Base-by-base conservation (phyloP, 2,888 invertebrate genomes). In the Dynastes grantii region DNA sequence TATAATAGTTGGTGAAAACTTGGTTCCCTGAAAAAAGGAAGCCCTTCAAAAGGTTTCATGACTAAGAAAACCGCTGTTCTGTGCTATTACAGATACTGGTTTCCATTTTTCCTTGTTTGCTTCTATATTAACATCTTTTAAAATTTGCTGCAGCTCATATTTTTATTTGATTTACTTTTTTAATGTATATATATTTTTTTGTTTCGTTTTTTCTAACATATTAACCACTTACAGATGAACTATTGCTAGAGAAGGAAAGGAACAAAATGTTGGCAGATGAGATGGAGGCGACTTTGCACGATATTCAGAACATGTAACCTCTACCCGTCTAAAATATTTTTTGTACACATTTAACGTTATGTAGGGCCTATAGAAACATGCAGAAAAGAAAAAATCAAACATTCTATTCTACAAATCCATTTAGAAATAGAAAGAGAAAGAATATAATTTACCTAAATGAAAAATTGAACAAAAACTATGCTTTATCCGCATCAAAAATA, bases 221-320 rank as follows among this genome's bases (percentile, higher is more conserved):
- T 71, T 79, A 79, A 88, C 87, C 53, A 65, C 89, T 91, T 94
- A 89, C 95, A 98, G 98, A 98, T 93, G 97, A 97, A 91, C 94
- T 98, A 90, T 93, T 97, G 90, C 92, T 94, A 90, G 97, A 97
- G 92, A 96, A 96, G 91, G 96, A 95, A 92, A 97, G 97, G 93
- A 97, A 96, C 93, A 97, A 96, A 93, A 92, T 96, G 90, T 95
- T 98, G 90, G 96, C 97, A 91, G 97, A 97, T 90, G 99, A 99
- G 91, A 97, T 99, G 96, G 98, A 99, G 92, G 95, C 97, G 89
- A 97, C 98, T 89, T 95, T 98, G 92, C 97, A 97, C 93, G 98
- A 98, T 92, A 97, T 98, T 92, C 98, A 98, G 93, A 97, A 97
- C 92, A 98, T 98, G 97, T 98, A 96, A 94, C 92, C 89, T 87